Percentiles rank a stretch among this genome's conserved stretches.
Evolutionary conservation across 2,888 invertebrate genomes (phyloP).

Genomic region (Xestia sexstrigata): DNA sequence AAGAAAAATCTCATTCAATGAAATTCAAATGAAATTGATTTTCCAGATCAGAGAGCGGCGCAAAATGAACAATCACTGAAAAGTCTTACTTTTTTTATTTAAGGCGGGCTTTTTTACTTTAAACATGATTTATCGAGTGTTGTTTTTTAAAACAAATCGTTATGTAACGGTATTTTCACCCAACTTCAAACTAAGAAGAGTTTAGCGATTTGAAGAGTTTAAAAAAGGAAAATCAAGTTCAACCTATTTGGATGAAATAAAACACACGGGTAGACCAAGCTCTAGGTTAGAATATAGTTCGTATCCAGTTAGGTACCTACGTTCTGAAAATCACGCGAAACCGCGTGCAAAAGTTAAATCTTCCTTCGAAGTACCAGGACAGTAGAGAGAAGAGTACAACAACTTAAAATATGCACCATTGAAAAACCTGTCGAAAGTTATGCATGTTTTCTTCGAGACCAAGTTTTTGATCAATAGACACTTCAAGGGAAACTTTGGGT

Average conservation of each 20-base stretch:
- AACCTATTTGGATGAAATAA: neutral
- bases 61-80: conserved; percentile 33
- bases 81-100: conserved; percentile 24
- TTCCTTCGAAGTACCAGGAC: neutral
- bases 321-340: neutral
- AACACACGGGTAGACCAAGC: neutral
- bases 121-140: neutral
- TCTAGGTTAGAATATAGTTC: too few relatives aligned
- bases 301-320: too few relatives aligned
- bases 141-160: neutral
- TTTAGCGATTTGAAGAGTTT: neutral
- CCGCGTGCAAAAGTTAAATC: neutral
- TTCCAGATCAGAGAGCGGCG: conserved; percentile 42
- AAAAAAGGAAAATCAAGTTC: too few relatives aligned
- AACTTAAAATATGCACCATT: neutral
- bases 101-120: neutral
- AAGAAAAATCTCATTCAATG: conserved; percentile 45
- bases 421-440: neutral
- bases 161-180: neutral
- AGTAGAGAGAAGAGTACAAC: neutral
- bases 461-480: conserved; percentile 10
- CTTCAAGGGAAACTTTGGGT: neutral
- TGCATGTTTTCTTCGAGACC: neutral
- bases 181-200: neutral
- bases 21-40: conserved; percentile 57